Percentiles rank a stretch among this genome's conserved stretches.
These are phyloP conservation scores for Ploceus nigricollis DNA, from an alignment of 2,113 vertebrate species.

Conservation along the genomic window DNA sequence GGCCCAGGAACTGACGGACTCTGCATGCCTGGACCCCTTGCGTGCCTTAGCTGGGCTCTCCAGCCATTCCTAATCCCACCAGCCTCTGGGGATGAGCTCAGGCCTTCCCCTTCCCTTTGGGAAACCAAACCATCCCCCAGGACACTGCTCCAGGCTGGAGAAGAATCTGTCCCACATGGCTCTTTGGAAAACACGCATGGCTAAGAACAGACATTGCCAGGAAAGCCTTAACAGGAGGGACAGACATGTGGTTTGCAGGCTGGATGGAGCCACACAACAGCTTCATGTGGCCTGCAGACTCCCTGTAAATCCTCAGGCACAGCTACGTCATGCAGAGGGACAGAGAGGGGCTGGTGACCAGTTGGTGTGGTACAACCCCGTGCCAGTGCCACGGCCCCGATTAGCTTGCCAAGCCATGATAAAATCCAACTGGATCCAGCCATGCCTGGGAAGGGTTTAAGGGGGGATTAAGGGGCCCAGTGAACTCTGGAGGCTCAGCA, in stretches of 20 bases:
- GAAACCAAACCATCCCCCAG: not conserved
- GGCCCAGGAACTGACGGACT: not conserved
- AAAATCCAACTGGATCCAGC: conserved; percentile 9
- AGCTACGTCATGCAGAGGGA: not conserved
- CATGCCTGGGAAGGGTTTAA: not conserved
- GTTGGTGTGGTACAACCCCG: rapidly evolving
- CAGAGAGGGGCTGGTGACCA: not conserved
- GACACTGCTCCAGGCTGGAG: not conserved
- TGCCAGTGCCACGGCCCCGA: rapidly evolving
- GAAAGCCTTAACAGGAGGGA: not conserved
- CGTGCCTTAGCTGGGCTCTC: not conserved
- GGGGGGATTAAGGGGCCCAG: conserved; percentile 22
- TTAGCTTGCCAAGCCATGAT: not conserved
- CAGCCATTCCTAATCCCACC: not conserved
- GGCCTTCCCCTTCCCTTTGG: not conserved
- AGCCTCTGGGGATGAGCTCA: not conserved
- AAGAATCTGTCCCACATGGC: not conserved
- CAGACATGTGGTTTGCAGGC: not conserved
- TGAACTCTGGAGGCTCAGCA: not conserved
- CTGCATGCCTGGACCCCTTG: not conserved
- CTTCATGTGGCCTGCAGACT: not conserved
- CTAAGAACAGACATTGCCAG: not conserved
- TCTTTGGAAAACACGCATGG: not conserved
- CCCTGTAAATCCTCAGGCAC: not conserved
- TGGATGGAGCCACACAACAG: not conserved